Conservation (phyloP, 2,888 invertebrate genomes). For the Ernsta delagoae region DNA sequence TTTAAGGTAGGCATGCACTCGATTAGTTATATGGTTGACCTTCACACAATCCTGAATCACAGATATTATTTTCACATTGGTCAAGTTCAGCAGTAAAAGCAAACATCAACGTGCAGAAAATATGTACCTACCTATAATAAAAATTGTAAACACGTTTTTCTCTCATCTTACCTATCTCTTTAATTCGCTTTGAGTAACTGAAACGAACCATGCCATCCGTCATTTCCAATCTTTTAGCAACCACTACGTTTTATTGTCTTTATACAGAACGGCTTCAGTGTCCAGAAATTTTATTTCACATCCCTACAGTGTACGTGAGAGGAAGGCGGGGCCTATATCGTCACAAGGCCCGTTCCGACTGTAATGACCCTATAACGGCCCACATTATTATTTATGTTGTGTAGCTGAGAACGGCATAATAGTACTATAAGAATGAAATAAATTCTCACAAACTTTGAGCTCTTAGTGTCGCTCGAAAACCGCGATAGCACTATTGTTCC, state of each 20-base stretch:
- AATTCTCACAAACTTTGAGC: conserved; percentile 78
- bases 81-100: no score
- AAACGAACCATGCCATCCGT: no score
- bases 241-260: neutral
- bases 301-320: conserved; percentile 46
- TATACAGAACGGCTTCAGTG: neutral
- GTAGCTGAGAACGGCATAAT: conserved; percentile 82
- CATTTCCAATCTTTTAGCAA: neutral
- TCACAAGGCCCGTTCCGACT: conserved; percentile 70
- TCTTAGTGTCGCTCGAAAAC: conserved; percentile 72
- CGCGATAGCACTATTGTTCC: conserved; percentile 76
- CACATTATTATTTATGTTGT: conserved; percentile 84
- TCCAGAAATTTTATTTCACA: conserved; percentile 16
- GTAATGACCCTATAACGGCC: conserved; percentile 82
- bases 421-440: conserved; percentile 83
- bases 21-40: no score
- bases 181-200: no score
- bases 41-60: no score
- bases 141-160: no score
- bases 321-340: conserved; percentile 55
- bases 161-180: no score
- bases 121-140: no score
- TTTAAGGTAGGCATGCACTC: no score
- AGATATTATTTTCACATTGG: no score
- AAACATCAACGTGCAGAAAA: no score